phyloP scores from a whole-genome alignment of 2,113 vertebrate genomes.

The Numida meleagris region DNA sequence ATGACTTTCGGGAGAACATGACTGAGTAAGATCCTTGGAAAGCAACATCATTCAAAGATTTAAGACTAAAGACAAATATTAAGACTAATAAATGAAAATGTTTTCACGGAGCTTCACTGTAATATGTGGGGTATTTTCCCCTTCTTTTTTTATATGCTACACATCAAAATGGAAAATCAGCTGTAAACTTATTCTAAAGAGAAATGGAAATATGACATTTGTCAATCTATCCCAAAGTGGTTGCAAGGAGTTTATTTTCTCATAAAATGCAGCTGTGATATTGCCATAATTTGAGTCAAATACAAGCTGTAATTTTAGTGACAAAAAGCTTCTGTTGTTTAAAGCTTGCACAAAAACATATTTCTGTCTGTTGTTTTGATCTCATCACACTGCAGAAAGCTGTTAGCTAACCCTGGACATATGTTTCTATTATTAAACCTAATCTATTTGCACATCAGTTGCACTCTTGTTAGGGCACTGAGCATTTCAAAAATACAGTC shows the following conservation, averaged over 20 bases:
- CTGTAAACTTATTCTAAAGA: neutral
- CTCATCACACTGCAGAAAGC: slow-evolving; percentile 35
- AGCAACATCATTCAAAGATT: slow-evolving; percentile 13
- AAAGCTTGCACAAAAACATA: slow-evolving; percentile 51
- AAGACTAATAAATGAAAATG: slow-evolving; percentile 37
- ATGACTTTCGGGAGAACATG: neutral
- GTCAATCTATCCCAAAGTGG: neutral
- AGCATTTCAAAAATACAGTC: slow-evolving; percentile 30
- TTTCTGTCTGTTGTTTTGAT: slow-evolving; percentile 42
- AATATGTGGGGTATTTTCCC: neutral
- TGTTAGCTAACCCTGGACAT: neutral
- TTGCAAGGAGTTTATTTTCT: slow-evolving; percentile 20
- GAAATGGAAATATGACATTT: slow-evolving; percentile 46
- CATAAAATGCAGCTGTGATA: slow-evolving; percentile 44
- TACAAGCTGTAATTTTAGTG: slow-evolving; percentile 57
- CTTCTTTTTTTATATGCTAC: neutral
- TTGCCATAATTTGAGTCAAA: slow-evolving; percentile 39
- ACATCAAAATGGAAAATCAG: slow-evolving; percentile 42
- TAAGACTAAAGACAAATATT: neutral
- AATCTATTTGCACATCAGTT: neutral
- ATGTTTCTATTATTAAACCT: slow-evolving; percentile 53
- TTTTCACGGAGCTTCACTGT: slow-evolving; percentile 4
- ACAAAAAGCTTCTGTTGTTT: slow-evolving; percentile 55
- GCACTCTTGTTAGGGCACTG: neutral
- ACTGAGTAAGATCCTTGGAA: slow-evolving; percentile 7